Conservation (phyloP, 2,888 invertebrate genomes). For the Pandemis heparana region DNA sequence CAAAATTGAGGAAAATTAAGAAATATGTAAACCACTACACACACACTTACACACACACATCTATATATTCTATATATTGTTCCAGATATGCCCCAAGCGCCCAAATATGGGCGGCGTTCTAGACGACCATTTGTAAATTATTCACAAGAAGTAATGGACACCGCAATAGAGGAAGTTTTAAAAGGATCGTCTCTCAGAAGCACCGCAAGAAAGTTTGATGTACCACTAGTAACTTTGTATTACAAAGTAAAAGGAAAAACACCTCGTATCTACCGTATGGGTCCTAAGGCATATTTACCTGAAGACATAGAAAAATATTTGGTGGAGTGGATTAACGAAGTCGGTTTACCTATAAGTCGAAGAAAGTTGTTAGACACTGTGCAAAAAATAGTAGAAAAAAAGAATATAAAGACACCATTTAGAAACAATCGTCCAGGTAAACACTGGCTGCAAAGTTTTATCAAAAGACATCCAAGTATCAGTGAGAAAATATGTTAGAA, state of each 20-base stretch:
- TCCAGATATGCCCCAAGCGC: background rate
- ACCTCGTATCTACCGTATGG: background rate
- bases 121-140: background rate
- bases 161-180: background rate
- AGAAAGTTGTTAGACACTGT: background rate
- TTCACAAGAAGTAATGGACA: background rate
- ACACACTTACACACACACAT: too few species aligned
- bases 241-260: background rate
- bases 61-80: too few species aligned
- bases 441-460: slow-evolving; percentile 6
- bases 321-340: background rate
- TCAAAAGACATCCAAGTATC: slow-evolving; percentile 4
- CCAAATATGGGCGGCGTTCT: too few species aligned
- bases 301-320: background rate
- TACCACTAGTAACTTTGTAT: background rate
- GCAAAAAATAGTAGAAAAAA: slow-evolving; percentile 2
- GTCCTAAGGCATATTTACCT: slow-evolving; percentile 6
- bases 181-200: background rate
- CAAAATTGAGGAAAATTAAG: too few species aligned
- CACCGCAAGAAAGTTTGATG: background rate
- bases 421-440: slow-evolving; percentile 7
- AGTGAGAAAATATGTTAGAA: too few species aligned
- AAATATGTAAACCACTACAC: too few species aligned
- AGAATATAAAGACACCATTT: background rate
- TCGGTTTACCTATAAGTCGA: background rate